These are phyloP conservation scores for Sinopyrophorus schimmeli DNA, from an alignment of 2,888 invertebrate genomes.

Conservation along the genomic window DNA sequence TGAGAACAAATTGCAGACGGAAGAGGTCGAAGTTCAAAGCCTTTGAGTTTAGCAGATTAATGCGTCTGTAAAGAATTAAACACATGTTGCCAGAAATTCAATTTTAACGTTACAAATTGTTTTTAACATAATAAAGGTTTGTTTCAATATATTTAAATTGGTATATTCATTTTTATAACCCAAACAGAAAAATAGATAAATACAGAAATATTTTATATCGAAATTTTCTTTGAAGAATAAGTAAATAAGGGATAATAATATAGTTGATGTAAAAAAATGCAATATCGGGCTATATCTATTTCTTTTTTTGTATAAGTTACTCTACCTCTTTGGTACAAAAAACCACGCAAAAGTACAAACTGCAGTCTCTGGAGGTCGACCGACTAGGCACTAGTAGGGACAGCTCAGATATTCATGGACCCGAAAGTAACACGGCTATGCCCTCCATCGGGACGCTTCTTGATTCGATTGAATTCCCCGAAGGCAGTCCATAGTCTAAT, in stretches of 20 bases:
- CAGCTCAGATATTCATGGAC: constrained; percentile 44
- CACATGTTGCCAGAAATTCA: constrained; percentile 1
- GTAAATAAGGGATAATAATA: no score
- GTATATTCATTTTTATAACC: no score
- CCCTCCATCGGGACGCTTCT: constrained; percentile 42
- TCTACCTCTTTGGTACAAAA: constrained; percentile 23
- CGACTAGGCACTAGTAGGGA: constrained; percentile 35
- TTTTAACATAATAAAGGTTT: no score
- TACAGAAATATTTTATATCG: no score
- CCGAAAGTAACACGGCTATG: constrained; percentile 43
- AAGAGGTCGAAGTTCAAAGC: constrained; percentile 22
- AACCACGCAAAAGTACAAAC: constrained; percentile 36
- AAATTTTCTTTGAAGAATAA: no score
- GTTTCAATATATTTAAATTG: no score
- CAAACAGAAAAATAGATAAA: no score
- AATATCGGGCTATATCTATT: no score
- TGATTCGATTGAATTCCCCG: constrained; percentile 45
- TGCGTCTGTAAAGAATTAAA: constrained; percentile 21
- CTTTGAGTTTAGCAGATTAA: constrained; percentile 20
- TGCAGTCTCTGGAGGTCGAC: constrained; percentile 40
- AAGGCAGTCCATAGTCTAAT: constrained; percentile 34
- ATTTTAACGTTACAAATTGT: constrained; percentile 2
- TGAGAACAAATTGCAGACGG: constrained; percentile 23
- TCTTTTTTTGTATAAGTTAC: constrained; percentile 25
- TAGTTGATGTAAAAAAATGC: no score